phyloP scores from a whole-genome alignment of 2,113 vertebrate species.

The Megaceryle torquata region DNA sequence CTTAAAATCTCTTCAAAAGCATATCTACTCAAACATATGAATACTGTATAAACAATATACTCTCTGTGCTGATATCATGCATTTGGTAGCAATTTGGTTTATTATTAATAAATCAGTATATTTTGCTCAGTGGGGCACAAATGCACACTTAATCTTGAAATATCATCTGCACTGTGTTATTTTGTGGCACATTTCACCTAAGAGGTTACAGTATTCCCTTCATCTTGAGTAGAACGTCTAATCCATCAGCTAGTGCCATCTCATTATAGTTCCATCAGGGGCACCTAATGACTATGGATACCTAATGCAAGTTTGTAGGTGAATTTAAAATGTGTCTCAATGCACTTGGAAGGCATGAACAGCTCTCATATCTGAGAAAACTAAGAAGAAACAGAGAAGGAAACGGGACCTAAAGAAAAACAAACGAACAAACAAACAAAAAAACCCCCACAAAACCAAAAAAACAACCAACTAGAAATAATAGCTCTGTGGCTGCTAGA shows the following conservation, averaged over 20 bases:
- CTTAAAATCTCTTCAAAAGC: not conserved
- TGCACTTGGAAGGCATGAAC: not conserved
- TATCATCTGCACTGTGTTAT: not conserved
- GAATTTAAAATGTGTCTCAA: not conserved
- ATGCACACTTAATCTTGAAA: slow-evolving; percentile 4
- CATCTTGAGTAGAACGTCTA: not conserved
- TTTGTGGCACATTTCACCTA: not conserved
- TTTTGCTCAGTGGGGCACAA: not conserved
- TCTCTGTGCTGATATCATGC: not conserved
- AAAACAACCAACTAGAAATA: not conserved
- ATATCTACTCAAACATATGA: not conserved
- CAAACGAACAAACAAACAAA: not conserved
- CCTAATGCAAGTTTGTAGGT: not conserved
- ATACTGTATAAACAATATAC: not conserved
- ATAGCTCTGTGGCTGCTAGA: not conserved
- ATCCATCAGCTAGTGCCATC: slow-evolving; percentile 2
- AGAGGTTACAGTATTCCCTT: slow-evolving; percentile 17
- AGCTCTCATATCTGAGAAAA: not conserved
- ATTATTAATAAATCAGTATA: slow-evolving; percentile 5
- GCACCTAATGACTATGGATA: not conserved
- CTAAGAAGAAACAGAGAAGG: not conserved
- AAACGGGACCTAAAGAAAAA: not conserved
- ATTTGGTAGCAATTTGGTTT: slow-evolving; percentile 3
- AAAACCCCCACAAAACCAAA: too few relatives aligned
- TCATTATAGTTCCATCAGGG: slow-evolving; percentile 8